A percentile compares a stretch with the other conserved stretches of the same genome.
phyloP scores from a whole-genome alignment of 2,797 vertebrate species.

The Trachops cirrhosus region DNA sequence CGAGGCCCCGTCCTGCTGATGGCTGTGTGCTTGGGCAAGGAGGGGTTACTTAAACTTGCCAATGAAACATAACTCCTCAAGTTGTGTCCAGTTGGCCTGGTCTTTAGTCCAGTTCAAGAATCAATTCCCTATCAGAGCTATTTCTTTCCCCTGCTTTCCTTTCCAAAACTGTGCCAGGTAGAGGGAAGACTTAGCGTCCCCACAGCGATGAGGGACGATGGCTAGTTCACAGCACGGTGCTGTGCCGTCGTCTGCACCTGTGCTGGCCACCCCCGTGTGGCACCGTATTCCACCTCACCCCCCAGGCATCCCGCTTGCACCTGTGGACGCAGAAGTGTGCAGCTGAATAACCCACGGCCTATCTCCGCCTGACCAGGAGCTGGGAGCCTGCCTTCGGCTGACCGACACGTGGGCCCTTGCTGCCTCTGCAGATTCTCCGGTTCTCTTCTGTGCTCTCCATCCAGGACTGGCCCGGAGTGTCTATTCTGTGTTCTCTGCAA shows the following conservation, averaged over 20 bases:
- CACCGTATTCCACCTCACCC: not conserved
- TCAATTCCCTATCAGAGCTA: not conserved
- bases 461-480: not conserved
- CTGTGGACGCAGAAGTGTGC: not conserved
- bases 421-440: not conserved
- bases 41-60: not conserved
- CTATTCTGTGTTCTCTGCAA: not conserved
- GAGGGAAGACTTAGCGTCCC: not conserved
- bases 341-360: not conserved
- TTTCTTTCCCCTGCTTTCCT: not conserved
- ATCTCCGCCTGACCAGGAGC: not conserved
- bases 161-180: not conserved
- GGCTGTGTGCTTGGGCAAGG: not conserved
- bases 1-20: not conserved
- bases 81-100: not conserved
- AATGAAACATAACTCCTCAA: not conserved
- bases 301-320: not conserved
- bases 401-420: not conserved
- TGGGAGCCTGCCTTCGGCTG: not conserved
- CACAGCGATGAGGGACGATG: fast-evolving
- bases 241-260: not conserved
- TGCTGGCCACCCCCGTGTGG: not conserved
- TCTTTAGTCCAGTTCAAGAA: not conserved
- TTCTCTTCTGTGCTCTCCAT: not conserved
- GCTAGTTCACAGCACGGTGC: not conserved